Evolutionary conservation across 2,113 vertebrate species (phyloP).

Genomic region (Epinephelus cyanopodus): DNA sequence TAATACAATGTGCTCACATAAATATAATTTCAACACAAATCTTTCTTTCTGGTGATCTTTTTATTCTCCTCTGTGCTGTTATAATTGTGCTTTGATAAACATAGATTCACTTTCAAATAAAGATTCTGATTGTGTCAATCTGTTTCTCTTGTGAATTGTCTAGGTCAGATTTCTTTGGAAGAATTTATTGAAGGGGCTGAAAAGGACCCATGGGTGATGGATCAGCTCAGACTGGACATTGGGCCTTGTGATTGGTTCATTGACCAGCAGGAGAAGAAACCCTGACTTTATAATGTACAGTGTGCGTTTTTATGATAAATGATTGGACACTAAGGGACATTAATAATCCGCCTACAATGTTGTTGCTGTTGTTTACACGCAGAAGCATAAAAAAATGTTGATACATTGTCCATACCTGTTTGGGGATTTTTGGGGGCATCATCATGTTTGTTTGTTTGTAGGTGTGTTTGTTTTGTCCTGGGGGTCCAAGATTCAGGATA

Average conservation of each 20-base stretch:
- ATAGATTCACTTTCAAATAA: too few species aligned
- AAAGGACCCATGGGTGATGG: conserved; percentile 81
- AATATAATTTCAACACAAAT: too few species aligned
- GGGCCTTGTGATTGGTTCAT: conserved; percentile 76
- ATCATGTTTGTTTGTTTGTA: too few species aligned
- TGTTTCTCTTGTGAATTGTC: background rate
- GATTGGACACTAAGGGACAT: background rate
- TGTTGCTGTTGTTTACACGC: background rate
- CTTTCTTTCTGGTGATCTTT: too few species aligned
- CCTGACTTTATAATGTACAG: background rate
- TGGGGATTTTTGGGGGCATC: too few species aligned
- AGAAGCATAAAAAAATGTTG: too few species aligned
- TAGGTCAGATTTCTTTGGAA: conserved; percentile 80
- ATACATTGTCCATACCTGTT: background rate
- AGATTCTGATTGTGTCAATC: background rate
- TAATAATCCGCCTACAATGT: background rate
- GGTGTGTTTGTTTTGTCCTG: too few species aligned
- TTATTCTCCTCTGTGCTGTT: background rate
- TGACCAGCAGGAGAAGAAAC: conserved; percentile 36
- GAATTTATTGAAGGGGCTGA: conserved; percentile 82
- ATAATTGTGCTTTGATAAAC: background rate
- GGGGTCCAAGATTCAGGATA: background rate
- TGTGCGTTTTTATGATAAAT: background rate
- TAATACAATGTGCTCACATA: too few species aligned
- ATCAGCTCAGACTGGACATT: conserved; percentile 80